These are phyloP conservation scores for Falco rusticolus DNA, from an alignment of 2,797 vertebrate species.

Conservation along the genomic window DNA sequence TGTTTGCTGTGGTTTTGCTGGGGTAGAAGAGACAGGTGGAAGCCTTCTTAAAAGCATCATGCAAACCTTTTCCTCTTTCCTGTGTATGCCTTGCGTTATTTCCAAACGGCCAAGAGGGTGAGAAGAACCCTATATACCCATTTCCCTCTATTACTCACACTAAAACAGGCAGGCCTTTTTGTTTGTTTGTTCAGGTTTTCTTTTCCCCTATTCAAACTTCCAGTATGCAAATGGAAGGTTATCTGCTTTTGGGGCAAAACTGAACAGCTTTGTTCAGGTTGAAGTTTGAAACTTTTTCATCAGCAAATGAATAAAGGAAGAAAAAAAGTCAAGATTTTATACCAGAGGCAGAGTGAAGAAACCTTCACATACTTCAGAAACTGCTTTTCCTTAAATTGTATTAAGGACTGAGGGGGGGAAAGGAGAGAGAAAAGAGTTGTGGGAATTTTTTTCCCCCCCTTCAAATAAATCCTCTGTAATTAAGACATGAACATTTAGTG, in stretches of 20 bases:
- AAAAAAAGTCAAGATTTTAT: neutral
- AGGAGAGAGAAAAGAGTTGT: neutral
- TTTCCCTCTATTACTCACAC: neutral
- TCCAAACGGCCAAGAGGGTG: neutral
- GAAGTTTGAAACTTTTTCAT: neutral
- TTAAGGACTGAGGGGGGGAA: neutral
- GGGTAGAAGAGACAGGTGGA: conserved; percentile 55
- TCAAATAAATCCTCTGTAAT: conserved; percentile 55
- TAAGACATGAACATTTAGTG: conserved; percentile 49
- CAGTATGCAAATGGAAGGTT: neutral
- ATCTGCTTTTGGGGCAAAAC: neutral
- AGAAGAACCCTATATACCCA: neutral
- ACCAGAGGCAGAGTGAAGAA: neutral
- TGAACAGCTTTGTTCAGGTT: neutral
- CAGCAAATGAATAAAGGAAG: neutral
- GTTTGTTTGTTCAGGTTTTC: neutral
- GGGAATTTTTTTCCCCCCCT: neutral
- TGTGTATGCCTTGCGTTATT: neutral
- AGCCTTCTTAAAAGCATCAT: conserved; percentile 38
- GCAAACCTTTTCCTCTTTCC: conserved; percentile 45
- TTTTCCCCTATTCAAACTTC: neutral
- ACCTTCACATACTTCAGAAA: neutral
- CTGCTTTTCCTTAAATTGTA: neutral
- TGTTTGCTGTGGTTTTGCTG: conserved; percentile 48
- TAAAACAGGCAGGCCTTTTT: neutral